These are phyloP conservation scores for Oasisia sp. DNA, from an alignment of 2,888 invertebrate species.

Conservation along the genomic window DNA sequence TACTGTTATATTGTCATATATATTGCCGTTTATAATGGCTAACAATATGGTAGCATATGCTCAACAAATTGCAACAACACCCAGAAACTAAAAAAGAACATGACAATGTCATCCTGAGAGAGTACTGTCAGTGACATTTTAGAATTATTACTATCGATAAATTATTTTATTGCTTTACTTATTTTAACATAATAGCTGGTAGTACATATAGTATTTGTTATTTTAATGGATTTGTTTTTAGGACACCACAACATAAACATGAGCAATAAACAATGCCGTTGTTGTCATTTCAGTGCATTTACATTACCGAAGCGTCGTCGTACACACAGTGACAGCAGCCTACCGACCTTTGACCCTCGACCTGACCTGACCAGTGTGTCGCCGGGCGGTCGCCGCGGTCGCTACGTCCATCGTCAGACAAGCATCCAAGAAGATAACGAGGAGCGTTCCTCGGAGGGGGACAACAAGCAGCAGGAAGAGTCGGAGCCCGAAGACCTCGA, in stretches of 20 bases:
- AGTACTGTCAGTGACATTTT: too few species aligned
- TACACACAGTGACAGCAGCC: conserved; percentile 12
- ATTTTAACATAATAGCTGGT: too few species aligned
- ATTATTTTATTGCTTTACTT: too few species aligned
- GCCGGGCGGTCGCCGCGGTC: not conserved
- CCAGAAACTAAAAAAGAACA: too few species aligned
- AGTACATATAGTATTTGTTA: too few species aligned
- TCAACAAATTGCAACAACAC: too few species aligned
- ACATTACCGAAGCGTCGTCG: not conserved
- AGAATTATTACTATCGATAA: too few species aligned
- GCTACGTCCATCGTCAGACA: not conserved
- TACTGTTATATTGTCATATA: too few species aligned
- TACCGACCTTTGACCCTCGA: not conserved
- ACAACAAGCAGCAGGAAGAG: not conserved
- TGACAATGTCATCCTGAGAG: too few species aligned
- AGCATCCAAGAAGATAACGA: not conserved
- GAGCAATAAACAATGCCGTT: not conserved
- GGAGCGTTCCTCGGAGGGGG: not conserved
- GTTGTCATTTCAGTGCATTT: not conserved
- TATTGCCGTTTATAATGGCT: too few species aligned
- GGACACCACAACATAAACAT: not conserved
- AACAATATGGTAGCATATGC: too few species aligned
- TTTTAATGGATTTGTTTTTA: too few species aligned
- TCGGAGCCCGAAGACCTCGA: not conserved
- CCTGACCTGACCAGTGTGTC: not conserved